Percentiles rank a stretch among this genome's conserved stretches.
phyloP scores from a whole-genome alignment of 2,113 vertebrate genomes.

The Fregetta grallaria region DNA sequence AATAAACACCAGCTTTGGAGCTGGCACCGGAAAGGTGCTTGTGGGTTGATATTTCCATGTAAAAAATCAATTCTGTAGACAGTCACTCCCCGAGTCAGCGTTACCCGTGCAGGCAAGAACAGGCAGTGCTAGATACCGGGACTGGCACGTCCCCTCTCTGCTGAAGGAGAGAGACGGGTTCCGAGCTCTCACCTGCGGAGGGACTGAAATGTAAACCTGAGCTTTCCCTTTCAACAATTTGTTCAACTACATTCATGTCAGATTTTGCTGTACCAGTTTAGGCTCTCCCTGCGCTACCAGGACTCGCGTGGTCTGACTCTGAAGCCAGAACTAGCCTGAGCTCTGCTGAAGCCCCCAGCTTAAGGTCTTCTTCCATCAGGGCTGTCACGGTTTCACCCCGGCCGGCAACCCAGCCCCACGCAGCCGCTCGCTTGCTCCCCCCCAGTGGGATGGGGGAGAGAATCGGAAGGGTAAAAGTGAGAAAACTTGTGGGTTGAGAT shows the following conservation, averaged over 20 bases:
- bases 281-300: background rate
- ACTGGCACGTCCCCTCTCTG: background rate
- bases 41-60: background rate
- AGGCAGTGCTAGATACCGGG: background rate
- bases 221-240: background rate
- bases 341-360: background rate
- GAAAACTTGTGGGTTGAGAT: no score
- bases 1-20: background rate
- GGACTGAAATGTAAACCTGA: background rate
- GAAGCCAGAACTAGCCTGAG: background rate
- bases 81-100: background rate
- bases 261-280: background rate
- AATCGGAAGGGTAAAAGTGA: no score
- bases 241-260: background rate
- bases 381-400: no score
- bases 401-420: no score
- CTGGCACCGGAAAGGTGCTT: background rate
- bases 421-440: no score
- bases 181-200: background rate
- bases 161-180: background rate
- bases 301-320: rapidly evolving
- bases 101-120: background rate
- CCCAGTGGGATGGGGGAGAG: no score
- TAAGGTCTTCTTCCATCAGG: background rate
- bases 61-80: background rate